These are phyloP conservation scores for Arrhamphus sclerolepis DNA, from an alignment of 2,797 vertebrate genomes.

Conservation along the genomic window DNA sequence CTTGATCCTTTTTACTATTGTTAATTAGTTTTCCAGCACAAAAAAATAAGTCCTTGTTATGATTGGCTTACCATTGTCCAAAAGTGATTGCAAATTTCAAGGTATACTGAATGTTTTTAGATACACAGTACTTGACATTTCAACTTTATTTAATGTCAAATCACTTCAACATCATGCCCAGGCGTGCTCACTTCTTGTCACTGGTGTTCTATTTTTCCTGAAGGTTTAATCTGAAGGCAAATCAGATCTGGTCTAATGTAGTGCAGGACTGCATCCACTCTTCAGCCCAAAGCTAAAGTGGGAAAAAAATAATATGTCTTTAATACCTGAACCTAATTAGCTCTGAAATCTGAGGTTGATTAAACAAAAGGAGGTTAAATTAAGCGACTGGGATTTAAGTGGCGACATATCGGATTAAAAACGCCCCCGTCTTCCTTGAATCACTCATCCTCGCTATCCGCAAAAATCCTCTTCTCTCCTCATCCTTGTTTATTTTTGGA, in stretches of 20 bases:
- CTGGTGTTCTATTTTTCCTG: conserved; percentile 30
- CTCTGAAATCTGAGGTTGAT: conserved; percentile 80
- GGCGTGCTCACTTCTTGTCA: conserved; percentile 7
- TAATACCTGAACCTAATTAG: conserved; percentile 81
- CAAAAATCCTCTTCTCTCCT: conserved; percentile 49
- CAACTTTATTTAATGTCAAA: conserved; percentile 28
- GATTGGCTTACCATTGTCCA: conserved; percentile 38
- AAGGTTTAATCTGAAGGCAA: conserved; percentile 58
- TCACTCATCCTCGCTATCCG: conserved; percentile 57
- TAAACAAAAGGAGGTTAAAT: conserved; percentile 81
- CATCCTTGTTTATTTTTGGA: conserved; percentile 38
- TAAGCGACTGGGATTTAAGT: conserved; percentile 78
- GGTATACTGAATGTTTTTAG: conserved; percentile 32
- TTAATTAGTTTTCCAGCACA: conserved; percentile 66
- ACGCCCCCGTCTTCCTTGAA: conserved; percentile 60
- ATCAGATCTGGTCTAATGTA: conserved; percentile 57
- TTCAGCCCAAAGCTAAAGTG: conserved; percentile 51
- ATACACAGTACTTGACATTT: conserved; percentile 21
- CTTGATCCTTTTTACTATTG: conserved; percentile 57
- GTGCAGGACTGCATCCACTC: conserved; percentile 38
- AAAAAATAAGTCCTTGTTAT: conserved; percentile 60
- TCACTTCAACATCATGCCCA: background rate
- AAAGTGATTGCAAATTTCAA: conserved; percentile 49
- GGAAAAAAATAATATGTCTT: conserved; percentile 60
- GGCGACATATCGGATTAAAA: conserved; percentile 70